A percentile compares a stretch with the other conserved stretches of the same genome.
These are phyloP conservation scores for Orthosia incerta DNA, from an alignment of 2,888 invertebrate genomes.

Conservation along the genomic window DNA sequence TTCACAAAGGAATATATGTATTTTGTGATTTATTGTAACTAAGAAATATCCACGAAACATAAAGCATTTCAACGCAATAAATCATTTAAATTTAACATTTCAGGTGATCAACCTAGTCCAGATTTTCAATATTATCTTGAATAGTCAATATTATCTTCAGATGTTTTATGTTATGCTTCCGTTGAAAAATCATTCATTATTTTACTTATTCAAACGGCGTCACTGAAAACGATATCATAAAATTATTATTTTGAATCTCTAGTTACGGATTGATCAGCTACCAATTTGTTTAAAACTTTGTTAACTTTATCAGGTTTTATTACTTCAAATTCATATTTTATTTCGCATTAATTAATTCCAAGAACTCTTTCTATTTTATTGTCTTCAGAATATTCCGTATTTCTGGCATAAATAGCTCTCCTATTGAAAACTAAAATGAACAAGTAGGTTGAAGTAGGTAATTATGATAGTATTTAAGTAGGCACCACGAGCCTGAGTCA, in stretches of 20 bases:
- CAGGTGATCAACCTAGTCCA: not conserved
- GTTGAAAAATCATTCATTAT: not conserved
- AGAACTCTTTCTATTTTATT: not conserved
- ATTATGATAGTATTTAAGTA: slow-evolving; percentile 1
- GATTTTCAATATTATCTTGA: slow-evolving; percentile 13
- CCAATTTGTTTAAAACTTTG: not conserved
- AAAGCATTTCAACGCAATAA: not conserved
- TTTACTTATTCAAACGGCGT: not conserved
- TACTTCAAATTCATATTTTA: not conserved
- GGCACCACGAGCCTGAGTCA: slow-evolving; percentile 6
- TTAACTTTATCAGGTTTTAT: not conserved
- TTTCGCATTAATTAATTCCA: not conserved
- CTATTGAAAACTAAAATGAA: not conserved
- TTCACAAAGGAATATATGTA: slow-evolving; percentile 19
- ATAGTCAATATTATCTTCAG: too few relatives aligned
- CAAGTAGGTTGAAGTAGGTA: not conserved
- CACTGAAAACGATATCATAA: too few relatives aligned
- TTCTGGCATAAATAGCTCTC: not conserved
- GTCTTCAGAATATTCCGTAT: not conserved
- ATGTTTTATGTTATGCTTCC: not conserved
- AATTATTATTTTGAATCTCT: too few relatives aligned
- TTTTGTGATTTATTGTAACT: slow-evolving; percentile 28
- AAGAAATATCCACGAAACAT: not conserved
- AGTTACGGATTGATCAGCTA: not conserved
- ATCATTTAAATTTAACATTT: slow-evolving; percentile 33